Base-by-base conservation (phyloP, 2,113 vertebrate genomes). In the Nesoenas mayeri region DNA sequence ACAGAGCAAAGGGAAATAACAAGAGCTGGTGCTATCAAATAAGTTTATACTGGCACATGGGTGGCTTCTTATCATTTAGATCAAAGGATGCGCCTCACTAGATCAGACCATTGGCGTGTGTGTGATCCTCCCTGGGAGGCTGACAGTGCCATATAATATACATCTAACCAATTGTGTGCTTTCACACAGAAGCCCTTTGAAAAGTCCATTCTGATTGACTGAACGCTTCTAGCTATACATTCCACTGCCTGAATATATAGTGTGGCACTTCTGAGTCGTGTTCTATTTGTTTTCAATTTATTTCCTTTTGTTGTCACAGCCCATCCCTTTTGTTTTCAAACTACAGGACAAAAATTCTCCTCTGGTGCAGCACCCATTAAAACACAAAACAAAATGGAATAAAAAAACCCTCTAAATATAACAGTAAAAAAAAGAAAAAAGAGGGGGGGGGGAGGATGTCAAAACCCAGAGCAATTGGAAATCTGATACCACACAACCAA, bases 1-100 rank as follows among this genome's bases (percentile, higher is more conserved):
- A 90, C 48, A 40, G 83, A 95, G 87, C 51, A 89, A 57, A 89
- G 72, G 89, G 79, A 88, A 94, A 82, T 34, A 56, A 50, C 2
- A 40, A 12, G 61, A 79, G 61, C 24, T 64, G 31, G 34, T 12
- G 69, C 57, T 54, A 75, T 78, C 56, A 84, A 24, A 22, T 57
- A 60, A 75, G 72, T 84, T 91, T 75, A 84, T 67, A 29, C 12
- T 26, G 57, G 77, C 72, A 26, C 92, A 47, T 0, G 21, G 69
- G 65, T 32, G 53, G 71, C 22, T 94, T 48, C 69, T 92, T 4
- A 40, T 65, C 61, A 29, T 5, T 32, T 61, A 81, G 61, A 94
- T 75, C 64, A 88, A 84, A 75, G 93, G 42, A 42, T n/a, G 56
- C 2, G 0, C 24, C 42, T 74, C 36, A 20, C 17, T 21, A 32